Conservation (phyloP, 2,797 vertebrate species). For the Gymnopithys bicolor region DNA sequence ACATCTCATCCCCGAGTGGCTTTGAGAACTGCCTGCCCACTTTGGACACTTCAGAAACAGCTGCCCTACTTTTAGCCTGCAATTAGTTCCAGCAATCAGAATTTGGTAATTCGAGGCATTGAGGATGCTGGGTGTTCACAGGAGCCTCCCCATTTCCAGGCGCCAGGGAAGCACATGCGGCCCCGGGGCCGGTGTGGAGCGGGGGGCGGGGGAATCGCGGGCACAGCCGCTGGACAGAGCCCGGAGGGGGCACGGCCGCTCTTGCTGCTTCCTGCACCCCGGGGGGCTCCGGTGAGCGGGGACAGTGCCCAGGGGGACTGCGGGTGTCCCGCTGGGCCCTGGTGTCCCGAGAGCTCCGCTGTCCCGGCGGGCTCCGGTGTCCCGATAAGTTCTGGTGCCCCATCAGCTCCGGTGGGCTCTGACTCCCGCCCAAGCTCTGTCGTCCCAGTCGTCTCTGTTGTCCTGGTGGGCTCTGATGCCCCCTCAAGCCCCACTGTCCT, state of each 20-base stretch:
- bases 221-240: not conserved
- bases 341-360: no score
- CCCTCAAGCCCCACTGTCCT: no score
- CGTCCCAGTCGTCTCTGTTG: no score
- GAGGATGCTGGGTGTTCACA: not conserved
- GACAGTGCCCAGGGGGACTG: not conserved
- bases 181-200: accelerated
- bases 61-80: not conserved
- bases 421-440: no score
- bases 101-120: not conserved
- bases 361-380: no score
- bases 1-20: not conserved
- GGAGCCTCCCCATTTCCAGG: not conserved
- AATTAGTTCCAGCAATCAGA: not conserved
- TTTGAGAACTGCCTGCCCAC: not conserved
- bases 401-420: not conserved
- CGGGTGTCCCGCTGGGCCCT: not conserved
- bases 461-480: no score
- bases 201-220: no score
- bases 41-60: not conserved
- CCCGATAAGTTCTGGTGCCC: no score
- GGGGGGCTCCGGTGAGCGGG: not conserved
- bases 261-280: not conserved
- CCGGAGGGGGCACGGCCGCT: not conserved
- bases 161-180: accelerated